phyloP scores from a whole-genome alignment of 2,888 invertebrate genomes.

The Sipunculus nudus region DNA sequence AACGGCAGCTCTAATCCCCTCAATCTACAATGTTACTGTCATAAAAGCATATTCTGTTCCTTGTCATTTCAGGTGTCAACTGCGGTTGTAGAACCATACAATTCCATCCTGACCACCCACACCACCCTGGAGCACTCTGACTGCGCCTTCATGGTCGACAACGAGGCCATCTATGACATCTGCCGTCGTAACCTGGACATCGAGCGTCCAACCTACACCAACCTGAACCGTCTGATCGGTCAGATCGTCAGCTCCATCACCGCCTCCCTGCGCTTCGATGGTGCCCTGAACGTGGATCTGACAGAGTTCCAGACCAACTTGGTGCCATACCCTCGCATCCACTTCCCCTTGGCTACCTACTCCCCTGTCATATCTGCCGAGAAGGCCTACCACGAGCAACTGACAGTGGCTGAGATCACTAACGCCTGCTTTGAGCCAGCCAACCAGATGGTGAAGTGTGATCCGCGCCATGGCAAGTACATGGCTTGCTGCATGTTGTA shows the following conservation, averaged over 20 bases:
- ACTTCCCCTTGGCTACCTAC: constrained; percentile 85
- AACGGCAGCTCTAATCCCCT: no score
- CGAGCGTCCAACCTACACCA: constrained; percentile 78
- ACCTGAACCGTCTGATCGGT: constrained; percentile 16
- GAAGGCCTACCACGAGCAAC: constrained; percentile 76
- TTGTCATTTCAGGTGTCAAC: constrained; percentile 89
- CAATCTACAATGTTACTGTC: no score
- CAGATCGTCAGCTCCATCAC: constrained; percentile 37
- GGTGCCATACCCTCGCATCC: constrained; percentile 72
- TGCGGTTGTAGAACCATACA: constrained; percentile 94
- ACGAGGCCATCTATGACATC: constrained; percentile 76
- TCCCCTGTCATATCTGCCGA: constrained; percentile 41
- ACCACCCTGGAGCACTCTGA: constrained; percentile 91
- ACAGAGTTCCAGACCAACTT: constrained; percentile 39
- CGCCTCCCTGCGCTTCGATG: constrained; percentile 32
- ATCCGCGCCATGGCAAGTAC: constrained; percentile 69
- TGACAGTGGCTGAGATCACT: constrained; percentile 53
- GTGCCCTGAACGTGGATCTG: constrained; percentile 34
- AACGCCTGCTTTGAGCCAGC: constrained; percentile 68
- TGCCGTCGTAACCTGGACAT: constrained; percentile 84
- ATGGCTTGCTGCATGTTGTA: constrained; percentile 98
- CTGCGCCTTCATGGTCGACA: constrained; percentile 95
- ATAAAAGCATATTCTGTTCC: no score
- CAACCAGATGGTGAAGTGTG: constrained; percentile 88
- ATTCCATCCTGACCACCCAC: constrained; percentile 93